These are phyloP conservation scores for Palythoa grandiflora DNA, from an alignment of 92 coral and sea anemone genomes.

Conservation along the genomic window DNA sequence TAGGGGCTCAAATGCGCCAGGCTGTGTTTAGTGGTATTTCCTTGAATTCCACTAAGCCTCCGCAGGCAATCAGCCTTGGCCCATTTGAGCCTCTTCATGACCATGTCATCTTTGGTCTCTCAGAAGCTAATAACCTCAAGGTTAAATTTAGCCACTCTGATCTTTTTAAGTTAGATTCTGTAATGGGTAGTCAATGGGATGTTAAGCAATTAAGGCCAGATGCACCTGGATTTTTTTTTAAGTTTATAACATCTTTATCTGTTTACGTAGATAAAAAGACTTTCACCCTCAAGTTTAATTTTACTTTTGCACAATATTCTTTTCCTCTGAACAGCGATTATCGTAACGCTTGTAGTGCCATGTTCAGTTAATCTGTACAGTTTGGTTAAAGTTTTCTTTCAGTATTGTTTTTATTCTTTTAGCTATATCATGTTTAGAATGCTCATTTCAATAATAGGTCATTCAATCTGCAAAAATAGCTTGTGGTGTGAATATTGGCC, in stretches of 20 bases:
- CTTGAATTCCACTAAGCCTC: slow-evolving; percentile 10
- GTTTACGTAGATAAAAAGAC: slow-evolving; percentile 24
- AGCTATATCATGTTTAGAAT: slow-evolving; percentile 8
- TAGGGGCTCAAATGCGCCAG: background rate
- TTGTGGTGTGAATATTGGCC: slow-evolving; percentile 8
- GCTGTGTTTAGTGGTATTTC: slow-evolving; percentile 11
- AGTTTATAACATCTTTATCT: background rate
- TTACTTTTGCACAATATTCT: slow-evolving; percentile 8
- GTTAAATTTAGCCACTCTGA: slow-evolving; percentile 7
- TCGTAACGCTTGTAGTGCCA: background rate
- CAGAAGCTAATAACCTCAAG: slow-evolving; percentile 8
- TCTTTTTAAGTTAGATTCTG: slow-evolving; percentile 19
- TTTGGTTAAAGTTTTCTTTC: slow-evolving; percentile 15
- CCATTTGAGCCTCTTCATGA: slow-evolving; percentile 12
- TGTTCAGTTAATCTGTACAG: slow-evolving; percentile 1
- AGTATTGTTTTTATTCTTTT: slow-evolving; percentile 11
- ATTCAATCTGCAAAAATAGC: background rate
- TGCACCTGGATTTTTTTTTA: slow-evolving; percentile 19
- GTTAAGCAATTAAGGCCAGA: slow-evolving; percentile 21
- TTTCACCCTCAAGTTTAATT: slow-evolving; percentile 18
- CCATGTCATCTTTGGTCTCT: slow-evolving; percentile 10
- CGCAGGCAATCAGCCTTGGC: slow-evolving; percentile 9
- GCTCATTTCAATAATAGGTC: background rate
- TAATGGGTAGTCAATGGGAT: slow-evolving; percentile 17
- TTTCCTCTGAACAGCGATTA: background rate